Conservation (phyloP, 2,797 vertebrate species). For the Fratercula arctica region DNA sequence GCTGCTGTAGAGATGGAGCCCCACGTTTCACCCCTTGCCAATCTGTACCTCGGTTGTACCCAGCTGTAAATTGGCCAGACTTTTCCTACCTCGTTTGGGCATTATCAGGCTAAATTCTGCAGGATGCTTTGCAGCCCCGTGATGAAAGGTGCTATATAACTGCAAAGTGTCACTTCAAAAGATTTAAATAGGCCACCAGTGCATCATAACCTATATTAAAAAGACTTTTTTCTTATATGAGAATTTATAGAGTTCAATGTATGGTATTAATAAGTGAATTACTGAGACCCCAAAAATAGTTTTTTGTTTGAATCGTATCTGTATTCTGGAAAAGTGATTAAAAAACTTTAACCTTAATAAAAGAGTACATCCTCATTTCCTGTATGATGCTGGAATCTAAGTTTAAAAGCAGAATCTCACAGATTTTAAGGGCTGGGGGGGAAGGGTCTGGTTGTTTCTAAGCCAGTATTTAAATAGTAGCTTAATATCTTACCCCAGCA, state of each 20-base stretch:
- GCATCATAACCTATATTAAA: conserved; percentile 33
- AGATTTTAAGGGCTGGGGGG: not conserved
- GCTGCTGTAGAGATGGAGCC: not conserved
- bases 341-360: conserved; percentile 34
- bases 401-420: not conserved
- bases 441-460: not conserved
- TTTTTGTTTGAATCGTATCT: conserved; percentile 52
- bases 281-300: conserved; percentile 4
- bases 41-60: not conserved
- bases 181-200: conserved; percentile 4
- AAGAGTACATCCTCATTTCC: conserved; percentile 24
- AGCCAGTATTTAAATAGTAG: not conserved
- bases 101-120: conserved; percentile 36
- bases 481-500: not conserved
- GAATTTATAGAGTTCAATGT: conserved; percentile 58
- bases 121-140: conserved; percentile 34
- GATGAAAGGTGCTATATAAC: conserved; percentile 55
- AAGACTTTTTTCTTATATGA: conserved; percentile 37
- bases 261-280: conserved; percentile 55
- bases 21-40: not conserved
- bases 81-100: conserved; percentile 61
- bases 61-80: not conserved
- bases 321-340: conserved; percentile 62
- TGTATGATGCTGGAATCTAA: not conserved
- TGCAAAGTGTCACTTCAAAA: conserved; percentile 47